Base-by-base conservation (phyloP, 2,797 vertebrate species). In the Enteromius mattozi region DNA sequence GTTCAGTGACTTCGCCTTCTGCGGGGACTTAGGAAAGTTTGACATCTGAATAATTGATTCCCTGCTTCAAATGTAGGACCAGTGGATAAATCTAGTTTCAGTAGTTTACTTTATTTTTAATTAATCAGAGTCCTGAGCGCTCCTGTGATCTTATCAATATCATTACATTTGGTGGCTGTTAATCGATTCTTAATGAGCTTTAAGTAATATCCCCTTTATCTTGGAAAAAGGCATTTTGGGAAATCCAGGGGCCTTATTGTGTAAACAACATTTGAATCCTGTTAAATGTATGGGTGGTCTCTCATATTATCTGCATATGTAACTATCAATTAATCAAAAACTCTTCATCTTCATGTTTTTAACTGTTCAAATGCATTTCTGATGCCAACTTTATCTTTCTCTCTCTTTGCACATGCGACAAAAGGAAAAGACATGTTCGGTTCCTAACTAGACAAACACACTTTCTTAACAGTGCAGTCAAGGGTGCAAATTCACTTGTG, bases 21-120 rank as follows among this genome's bases (percentile, higher is more conserved):
- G 86, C 47, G 77, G 35, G 33, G 88, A 85, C 84, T 89, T 85
- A 89, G 90, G 76, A 90, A 93, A 92, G 86, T 84, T 80, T 90
- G 87, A 86, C 75, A 91, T 92, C 85, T 92, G 88, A 92, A 92
- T 91, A 93, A 91, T 91, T 92, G 87, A 94, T 90, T 85, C 69
- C 87, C 81, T 84, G 86, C 85, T 87, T 91, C 87, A 84, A 91
- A 88, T 74, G 88, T 83, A 91, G 81, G 65, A 88, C 87, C 78
- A 87, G 66, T 63, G 45, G 56, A 89, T 37, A 87, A 79, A 89
- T 86, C 87, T 70, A 86, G 82, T 90, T 88, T 87, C 81, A 88
- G 79, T 89, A 91, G 86, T 87, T 88, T 92, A 86, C 80, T 85
- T 86, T 87, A 68, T 86, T 91, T 91, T 89, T 89, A 90, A 93